phyloP scores from a whole-genome alignment of 2,797 vertebrate species.

The Miichthys miiuy region DNA sequence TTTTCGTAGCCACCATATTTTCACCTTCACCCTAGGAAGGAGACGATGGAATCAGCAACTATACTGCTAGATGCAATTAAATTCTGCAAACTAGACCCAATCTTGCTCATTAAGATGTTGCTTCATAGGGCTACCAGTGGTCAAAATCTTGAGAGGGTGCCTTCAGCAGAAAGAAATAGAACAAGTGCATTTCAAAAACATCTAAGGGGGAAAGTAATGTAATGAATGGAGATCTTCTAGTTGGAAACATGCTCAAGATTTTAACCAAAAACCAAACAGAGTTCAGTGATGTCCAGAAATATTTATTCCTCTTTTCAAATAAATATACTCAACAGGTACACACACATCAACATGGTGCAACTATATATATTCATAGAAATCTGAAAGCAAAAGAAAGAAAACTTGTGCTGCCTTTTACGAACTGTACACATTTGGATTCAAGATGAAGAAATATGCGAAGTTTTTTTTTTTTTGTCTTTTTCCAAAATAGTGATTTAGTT shows the following conservation, averaged over 20 bases:
- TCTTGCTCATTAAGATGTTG: no score
- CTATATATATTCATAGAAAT: slow-evolving; percentile 50
- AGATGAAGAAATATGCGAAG: slow-evolving; percentile 16
- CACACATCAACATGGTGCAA: slow-evolving; percentile 68
- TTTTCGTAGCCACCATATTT: no score
- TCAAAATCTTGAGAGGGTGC: no score
- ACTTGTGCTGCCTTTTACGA: slow-evolving; percentile 30
- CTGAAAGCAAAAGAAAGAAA: slow-evolving; percentile 40
- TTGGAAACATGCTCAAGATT: not conserved
- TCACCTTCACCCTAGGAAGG: no score
- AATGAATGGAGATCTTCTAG: not conserved
- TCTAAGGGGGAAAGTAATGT: not conserved
- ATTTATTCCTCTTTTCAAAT: slow-evolving; percentile 83
- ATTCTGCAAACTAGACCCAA: no score
- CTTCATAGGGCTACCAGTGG: no score
- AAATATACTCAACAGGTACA: slow-evolving; percentile 77
- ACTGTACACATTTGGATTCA: slow-evolving; percentile 14
- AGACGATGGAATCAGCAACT: no score
- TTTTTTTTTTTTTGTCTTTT: not conserved
- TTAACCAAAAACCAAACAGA: not conserved
- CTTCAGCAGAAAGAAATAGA: no score
- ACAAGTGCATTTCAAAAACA: not conserved
- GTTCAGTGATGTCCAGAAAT: slow-evolving; percentile 60
- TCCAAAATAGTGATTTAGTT: slow-evolving; percentile 26
- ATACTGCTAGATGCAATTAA: no score